These are phyloP conservation scores for Scylla paramamosain DNA, from an alignment of 1,140 invertebrate species.

Conservation along the genomic window DNA sequence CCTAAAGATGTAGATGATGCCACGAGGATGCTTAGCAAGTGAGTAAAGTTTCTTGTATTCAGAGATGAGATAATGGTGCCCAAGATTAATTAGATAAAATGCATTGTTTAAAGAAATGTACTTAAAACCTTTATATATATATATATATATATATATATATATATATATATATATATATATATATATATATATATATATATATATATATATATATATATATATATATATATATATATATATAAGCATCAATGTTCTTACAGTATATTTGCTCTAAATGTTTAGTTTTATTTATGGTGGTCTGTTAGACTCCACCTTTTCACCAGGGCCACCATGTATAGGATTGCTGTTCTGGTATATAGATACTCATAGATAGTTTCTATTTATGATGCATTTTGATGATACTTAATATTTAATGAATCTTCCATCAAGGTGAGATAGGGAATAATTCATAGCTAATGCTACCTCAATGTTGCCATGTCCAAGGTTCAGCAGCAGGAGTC, in stretches of 20 bases:
- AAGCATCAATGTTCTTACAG: not conserved
- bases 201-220: too few relatives aligned
- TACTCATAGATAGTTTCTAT: too few relatives aligned
- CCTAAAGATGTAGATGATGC: slow-evolving; percentile 58
- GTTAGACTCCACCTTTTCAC: too few relatives aligned
- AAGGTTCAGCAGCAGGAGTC: not conserved
- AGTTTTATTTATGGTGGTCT: too few relatives aligned
- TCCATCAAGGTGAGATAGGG: not conserved
- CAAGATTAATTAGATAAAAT: not conserved
- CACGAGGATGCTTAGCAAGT: slow-evolving; percentile 30
- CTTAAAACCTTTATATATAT: not conserved
- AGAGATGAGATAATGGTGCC: not conserved
- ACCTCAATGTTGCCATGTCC: not conserved
- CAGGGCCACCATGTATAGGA: too few relatives aligned
- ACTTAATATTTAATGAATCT: too few relatives aligned
- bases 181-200: too few relatives aligned
- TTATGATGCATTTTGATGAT: too few relatives aligned
- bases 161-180: too few relatives aligned
- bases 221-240: not conserved
- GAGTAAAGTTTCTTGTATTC: not conserved
- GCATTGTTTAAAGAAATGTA: not conserved
- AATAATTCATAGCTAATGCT: too few relatives aligned
- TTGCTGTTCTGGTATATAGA: too few relatives aligned
- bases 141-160: too few relatives aligned
- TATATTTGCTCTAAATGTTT: not conserved